Evolutionary conservation across 2,888 invertebrate species (phyloP).

Genomic region (Drosophila falleni): DNA sequence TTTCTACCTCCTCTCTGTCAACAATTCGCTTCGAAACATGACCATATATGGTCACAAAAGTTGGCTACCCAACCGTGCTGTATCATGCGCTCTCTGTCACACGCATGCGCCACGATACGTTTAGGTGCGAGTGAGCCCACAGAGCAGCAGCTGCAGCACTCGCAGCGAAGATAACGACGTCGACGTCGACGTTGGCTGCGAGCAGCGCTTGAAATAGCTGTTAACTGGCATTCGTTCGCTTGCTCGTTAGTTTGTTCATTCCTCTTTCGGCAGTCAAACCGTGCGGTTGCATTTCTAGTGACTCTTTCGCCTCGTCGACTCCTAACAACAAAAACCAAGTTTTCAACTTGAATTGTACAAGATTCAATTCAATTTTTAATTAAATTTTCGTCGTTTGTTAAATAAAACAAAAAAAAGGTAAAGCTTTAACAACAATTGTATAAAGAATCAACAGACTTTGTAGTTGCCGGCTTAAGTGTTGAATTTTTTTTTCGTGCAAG

Average conservation of each 20-base stretch:
- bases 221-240: constrained; percentile 67
- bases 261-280: constrained; percentile 72
- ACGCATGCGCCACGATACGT: constrained; percentile 53
- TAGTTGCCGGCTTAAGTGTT: constrained; percentile 44
- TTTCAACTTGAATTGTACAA: constrained; percentile 52
- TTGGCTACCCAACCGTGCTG: constrained; percentile 66
- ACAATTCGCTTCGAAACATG: constrained; percentile 82
- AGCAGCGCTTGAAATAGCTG: constrained; percentile 64
- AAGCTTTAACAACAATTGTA: background rate
- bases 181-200: constrained; percentile 27
- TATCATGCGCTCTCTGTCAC: constrained; percentile 66
- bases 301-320: constrained; percentile 53
- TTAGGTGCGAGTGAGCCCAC: constrained; percentile 38
- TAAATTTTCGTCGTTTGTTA: constrained; percentile 48
- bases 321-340: constrained; percentile 38
- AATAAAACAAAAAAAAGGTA: constrained; percentile 63
- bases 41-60: constrained; percentile 85
- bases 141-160: constrained; percentile 35
- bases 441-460: background rate
- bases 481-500: constrained; percentile 32
- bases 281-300: constrained; percentile 64
- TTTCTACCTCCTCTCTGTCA: constrained; percentile 52
- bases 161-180: constrained; percentile 24
- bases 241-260: constrained; percentile 58
- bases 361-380: constrained; percentile 46